Percentiles rank a stretch among this genome's conserved stretches.
Conservation (phyloP, 2,113 vertebrate species). For the Nycticryphes semicollaris region DNA sequence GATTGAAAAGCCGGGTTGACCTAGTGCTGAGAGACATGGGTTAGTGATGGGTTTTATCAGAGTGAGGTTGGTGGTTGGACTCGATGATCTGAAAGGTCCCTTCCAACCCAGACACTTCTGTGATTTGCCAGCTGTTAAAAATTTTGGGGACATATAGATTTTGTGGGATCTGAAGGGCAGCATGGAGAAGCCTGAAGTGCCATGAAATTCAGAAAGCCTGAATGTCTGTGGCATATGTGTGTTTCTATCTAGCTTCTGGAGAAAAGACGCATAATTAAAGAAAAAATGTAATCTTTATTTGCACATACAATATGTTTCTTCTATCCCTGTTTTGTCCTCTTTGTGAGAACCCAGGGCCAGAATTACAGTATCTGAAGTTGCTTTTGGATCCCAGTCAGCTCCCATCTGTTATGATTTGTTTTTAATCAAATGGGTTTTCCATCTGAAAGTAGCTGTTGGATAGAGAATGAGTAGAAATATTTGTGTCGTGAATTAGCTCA, state of each 20-base stretch:
- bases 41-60: too few relatives aligned
- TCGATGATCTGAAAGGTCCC: too few relatives aligned
- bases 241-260: conserved; percentile 9
- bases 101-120: too few relatives aligned
- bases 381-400: conserved; percentile 55
- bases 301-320: background rate
- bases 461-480: conserved; percentile 31
- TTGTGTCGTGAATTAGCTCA: conserved; percentile 54
- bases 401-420: conserved; percentile 44
- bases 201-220: background rate
- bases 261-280: background rate
- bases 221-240: background rate
- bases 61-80: too few relatives aligned
- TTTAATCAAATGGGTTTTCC: conserved; percentile 63
- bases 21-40: too few relatives aligned
- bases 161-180: background rate
- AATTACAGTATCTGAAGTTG: conserved; percentile 50
- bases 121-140: background rate
- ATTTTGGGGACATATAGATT: background rate
- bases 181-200: background rate
- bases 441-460: conserved; percentile 60
- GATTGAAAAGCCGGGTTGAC: too few relatives aligned
- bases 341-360: conserved; percentile 42
- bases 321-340: background rate
- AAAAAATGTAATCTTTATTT: background rate